Evolutionary conservation across 2,113 vertebrate genomes (phyloP).

Genomic region (Ochotona curzoniae): DNA sequence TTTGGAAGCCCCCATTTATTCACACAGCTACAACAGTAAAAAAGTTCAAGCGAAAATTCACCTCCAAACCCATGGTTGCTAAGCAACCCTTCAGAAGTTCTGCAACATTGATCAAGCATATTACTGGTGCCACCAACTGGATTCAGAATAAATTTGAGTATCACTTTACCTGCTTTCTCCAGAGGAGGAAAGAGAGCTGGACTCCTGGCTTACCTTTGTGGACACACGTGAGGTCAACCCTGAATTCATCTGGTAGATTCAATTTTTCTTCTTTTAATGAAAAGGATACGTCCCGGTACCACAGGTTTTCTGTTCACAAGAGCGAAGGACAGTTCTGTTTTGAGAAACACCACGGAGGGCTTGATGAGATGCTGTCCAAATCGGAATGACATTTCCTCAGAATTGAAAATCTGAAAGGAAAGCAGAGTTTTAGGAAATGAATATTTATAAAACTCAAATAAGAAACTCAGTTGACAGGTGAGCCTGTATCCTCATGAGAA

Average conservation of each 20-base stretch:
- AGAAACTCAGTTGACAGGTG: not conserved
- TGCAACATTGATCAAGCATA: constrained; percentile 83
- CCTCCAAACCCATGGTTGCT: constrained; percentile 89
- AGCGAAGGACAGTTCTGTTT: constrained; percentile 92
- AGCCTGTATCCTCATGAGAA: too few species aligned
- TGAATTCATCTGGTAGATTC: not conserved
- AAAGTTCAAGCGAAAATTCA: constrained; percentile 87
- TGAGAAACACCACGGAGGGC: constrained; percentile 90
- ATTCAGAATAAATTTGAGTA: constrained; percentile 74
- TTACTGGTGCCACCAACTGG: constrained; percentile 76
- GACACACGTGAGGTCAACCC: not conserved
- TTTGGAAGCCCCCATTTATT: constrained; percentile 85
- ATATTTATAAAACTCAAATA: constrained; percentile 9
- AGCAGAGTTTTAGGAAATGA: not conserved
- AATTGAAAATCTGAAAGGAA: constrained; percentile 72
- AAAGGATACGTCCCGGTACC: constrained; percentile 94
- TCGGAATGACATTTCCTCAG: constrained; percentile 86
- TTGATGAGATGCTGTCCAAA: constrained; percentile 94
- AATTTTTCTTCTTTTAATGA: not conserved
- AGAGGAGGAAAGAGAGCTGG: accelerated
- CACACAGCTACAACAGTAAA: constrained; percentile 81
- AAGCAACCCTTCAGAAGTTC: constrained; percentile 88
- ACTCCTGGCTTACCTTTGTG: not conserved
- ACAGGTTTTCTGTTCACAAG: constrained; percentile 93
- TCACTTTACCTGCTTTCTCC: constrained; percentile 84